Evolutionary conservation across 30 jellyfish, hydroid and myxozoan species (phyloP).

Genomic region (Turritopsis rubra): DNA sequence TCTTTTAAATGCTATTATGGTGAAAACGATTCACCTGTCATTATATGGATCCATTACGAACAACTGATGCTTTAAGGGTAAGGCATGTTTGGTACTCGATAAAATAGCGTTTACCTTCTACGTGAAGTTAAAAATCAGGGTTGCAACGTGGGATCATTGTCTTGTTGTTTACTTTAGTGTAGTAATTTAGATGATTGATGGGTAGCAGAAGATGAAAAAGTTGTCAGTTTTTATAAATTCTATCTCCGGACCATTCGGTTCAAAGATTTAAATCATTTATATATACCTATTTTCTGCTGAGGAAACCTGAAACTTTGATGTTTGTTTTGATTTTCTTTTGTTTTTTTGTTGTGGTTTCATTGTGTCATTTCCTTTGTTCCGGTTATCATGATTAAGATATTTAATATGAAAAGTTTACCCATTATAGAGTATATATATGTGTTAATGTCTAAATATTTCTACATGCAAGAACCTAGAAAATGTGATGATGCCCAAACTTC

Average conservation of each 20-base stretch:
- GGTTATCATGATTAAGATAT: neutral
- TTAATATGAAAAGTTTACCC: neutral
- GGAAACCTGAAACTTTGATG: neutral
- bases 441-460: no score
- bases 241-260: neutral
- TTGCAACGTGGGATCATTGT: neutral
- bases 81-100: constrained; percentile 4
- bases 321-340: neutral
- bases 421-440: neutral
- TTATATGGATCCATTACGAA: constrained; percentile 35
- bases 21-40: constrained; percentile 5
- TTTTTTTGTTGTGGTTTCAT: neutral
- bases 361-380: neutral
- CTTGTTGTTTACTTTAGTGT: neutral
- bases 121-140: neutral
- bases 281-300: neutral
- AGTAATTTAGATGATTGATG: neutral
- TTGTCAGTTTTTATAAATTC: neutral
- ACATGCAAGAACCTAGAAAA: neutral
- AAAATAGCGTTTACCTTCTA: neutral
- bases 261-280: neutral
- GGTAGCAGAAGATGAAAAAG: neutral
- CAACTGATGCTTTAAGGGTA: constrained; percentile 38
- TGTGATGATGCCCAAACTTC: neutral
- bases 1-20: constrained; percentile 9